These are phyloP conservation scores for Temnothorax ravouxi DNA, from an alignment of 2,888 invertebrate genomes.

Conservation along the genomic window DNA sequence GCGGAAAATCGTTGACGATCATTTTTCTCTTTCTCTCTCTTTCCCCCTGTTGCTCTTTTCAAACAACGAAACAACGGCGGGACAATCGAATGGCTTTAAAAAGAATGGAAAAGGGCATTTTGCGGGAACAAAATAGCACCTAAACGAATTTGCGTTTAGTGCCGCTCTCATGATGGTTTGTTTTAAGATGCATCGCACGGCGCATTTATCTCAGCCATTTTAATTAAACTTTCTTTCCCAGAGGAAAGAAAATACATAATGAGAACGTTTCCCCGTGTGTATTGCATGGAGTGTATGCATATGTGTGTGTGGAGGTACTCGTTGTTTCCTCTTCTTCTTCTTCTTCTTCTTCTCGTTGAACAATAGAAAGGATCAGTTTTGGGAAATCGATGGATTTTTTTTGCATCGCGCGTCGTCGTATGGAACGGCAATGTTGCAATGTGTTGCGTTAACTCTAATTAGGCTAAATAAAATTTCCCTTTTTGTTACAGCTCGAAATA, in stretches of 20 bases:
- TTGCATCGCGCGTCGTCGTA: slow-evolving; percentile 21
- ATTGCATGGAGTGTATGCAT: background rate
- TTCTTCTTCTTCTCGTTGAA: slow-evolving; percentile 5
- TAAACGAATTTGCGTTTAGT: slow-evolving; percentile 55
- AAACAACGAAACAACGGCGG: no score
- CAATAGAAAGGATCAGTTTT: slow-evolving; percentile 23
- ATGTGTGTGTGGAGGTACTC: background rate
- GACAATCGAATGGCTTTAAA: background rate
- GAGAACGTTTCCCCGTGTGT: slow-evolving; percentile 17
- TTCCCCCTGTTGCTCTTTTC: background rate
- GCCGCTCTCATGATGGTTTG: slow-evolving; percentile 37
- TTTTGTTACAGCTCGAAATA: background rate
- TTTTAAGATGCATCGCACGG: slow-evolving; percentile 51
- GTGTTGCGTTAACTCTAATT: slow-evolving; percentile 24
- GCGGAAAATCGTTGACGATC: slow-evolving; percentile 18
- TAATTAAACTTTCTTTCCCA: slow-evolving; percentile 69
- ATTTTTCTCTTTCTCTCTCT: slow-evolving; percentile 23
- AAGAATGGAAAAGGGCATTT: slow-evolving; percentile 17
- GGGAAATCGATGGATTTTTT: slow-evolving; percentile 64
- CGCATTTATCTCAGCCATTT: slow-evolving; percentile 48
- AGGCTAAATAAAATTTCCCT: slow-evolving; percentile 15
- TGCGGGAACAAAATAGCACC: slow-evolving; percentile 31
- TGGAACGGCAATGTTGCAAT: slow-evolving; percentile 2
- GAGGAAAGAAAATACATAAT: slow-evolving; percentile 35
- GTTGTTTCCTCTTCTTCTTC: slow-evolving; percentile 8